Base-by-base conservation (phyloP, 2,888 invertebrate species). In the Philereme vetulata region DNA sequence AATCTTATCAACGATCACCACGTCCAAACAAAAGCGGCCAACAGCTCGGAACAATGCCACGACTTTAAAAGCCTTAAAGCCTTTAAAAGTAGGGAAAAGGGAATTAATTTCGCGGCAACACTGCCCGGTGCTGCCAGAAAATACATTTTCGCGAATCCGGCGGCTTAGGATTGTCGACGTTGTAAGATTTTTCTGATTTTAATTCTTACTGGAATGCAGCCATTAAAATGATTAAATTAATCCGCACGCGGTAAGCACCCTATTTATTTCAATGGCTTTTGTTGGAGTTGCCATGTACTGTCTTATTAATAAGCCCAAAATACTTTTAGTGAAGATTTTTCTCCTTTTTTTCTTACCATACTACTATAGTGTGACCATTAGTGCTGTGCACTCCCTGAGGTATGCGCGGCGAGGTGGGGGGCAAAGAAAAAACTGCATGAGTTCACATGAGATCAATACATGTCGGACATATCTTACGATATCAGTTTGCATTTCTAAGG, bases 21-120 rank as follows among this genome's bases (percentile, higher is more conserved):
- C 77, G 74, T 72, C 74, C 71, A 60, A 78, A 83, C 80, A 82
- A 82, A 80, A 74, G 77, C 74, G 71, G 72, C 64, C 71, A 71
- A 72, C 74, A 65, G 66, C 72, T 77, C 75, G 75, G 71, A 77
- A 82, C 78, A 81, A 79, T 78, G 75, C 77, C 60, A 51, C 63
- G 21, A 21, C 21, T 71, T 76, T 72, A 74, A 77, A 80, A 82
- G 81, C 75, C 68, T 62, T 67, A 67, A 79, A 81, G 78, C 77
- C 80, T 64, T 77, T 70, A 68, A 72, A 74, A 78, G 75, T 79
- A 80, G 77, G 72, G 75, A 72, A 72, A 75, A 76, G 65, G 67
- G 69, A 66, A 78, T 77, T 79, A 79, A 77, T 52, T 65, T 65
- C 59, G 64, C 38, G 66, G 66, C 60, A 70, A 57, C 68, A 65